A percentile compares a stretch with the other conserved stretches of the same genome.
phyloP scores from a whole-genome alignment of 2,888 invertebrate species.

The Electrophaes corylata region DNA sequence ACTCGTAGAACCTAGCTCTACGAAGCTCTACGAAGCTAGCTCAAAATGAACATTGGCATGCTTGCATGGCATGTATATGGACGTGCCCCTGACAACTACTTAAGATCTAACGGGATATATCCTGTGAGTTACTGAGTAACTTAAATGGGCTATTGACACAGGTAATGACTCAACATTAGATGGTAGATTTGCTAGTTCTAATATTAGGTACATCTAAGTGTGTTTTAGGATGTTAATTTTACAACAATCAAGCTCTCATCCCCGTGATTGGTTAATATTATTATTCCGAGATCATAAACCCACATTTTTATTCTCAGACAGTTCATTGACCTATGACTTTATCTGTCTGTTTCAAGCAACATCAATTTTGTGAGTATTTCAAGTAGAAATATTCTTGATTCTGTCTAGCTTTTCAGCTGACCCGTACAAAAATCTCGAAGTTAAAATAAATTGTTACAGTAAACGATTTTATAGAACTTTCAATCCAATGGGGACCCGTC shows the following conservation, averaged over 20 bases:
- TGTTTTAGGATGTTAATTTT: no score
- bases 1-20: not conserved
- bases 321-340: not conserved
- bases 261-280: not conserved
- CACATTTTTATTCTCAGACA: not conserved
- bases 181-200: no score
- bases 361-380: not conserved
- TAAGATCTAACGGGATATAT: no score
- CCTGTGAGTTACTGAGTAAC: no score
- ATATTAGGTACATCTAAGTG: no score
- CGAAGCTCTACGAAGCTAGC: not conserved
- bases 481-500: not conserved
- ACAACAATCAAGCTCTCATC: not conserved
- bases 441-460: not conserved
- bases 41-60: no score
- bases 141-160: no score
- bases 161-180: no score
- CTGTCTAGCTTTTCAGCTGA: constrained; percentile 4
- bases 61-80: no score
- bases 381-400: not conserved
- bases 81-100: no score
- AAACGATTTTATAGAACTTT: not conserved
- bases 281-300: not conserved
- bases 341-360: constrained; percentile 2
- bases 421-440: not conserved